phyloP scores from a whole-genome alignment of 2,113 vertebrate genomes.

The Pangasianodon hypophthalmus region DNA sequence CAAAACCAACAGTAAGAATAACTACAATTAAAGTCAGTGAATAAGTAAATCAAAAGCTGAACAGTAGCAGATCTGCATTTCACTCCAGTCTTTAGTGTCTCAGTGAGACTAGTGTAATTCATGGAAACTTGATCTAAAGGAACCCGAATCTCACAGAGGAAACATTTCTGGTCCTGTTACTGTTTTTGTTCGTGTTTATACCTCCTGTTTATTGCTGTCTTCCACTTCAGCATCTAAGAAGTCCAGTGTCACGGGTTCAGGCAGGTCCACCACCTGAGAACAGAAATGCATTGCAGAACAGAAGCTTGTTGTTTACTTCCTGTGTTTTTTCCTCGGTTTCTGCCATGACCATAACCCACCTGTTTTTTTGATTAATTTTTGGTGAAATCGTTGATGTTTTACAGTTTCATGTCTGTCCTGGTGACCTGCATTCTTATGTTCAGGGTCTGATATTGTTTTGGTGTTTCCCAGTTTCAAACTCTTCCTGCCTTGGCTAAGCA shows the following conservation, averaged over 20 bases:
- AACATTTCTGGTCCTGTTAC: background rate
- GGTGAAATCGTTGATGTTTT: background rate
- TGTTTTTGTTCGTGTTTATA: background rate
- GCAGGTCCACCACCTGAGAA: constrained; percentile 86
- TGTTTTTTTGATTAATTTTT: background rate
- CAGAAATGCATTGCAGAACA: background rate
- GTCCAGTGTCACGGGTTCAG: constrained; percentile 92
- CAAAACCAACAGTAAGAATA: background rate
- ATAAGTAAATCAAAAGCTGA: background rate
- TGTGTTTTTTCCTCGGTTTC: background rate
- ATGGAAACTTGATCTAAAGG: background rate
- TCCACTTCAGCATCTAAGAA: constrained; percentile 98
- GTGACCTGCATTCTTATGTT: background rate
- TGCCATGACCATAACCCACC: background rate
- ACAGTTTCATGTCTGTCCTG: background rate
- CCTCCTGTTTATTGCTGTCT: constrained; percentile 92
- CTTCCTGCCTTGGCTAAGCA: background rate
- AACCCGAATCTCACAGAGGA: background rate
- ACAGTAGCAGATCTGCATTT: background rate
- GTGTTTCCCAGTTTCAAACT: background rate
- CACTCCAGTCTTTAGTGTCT: background rate
- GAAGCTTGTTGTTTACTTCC: background rate
- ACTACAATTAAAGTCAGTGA: background rate
- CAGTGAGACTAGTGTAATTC: background rate
- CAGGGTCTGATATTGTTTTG: background rate